Percentiles rank a stretch among this genome's conserved stretches.
Evolutionary conservation across 1,140 invertebrate genomes (phyloP).

Genomic region (Telenomus remus): DNA sequence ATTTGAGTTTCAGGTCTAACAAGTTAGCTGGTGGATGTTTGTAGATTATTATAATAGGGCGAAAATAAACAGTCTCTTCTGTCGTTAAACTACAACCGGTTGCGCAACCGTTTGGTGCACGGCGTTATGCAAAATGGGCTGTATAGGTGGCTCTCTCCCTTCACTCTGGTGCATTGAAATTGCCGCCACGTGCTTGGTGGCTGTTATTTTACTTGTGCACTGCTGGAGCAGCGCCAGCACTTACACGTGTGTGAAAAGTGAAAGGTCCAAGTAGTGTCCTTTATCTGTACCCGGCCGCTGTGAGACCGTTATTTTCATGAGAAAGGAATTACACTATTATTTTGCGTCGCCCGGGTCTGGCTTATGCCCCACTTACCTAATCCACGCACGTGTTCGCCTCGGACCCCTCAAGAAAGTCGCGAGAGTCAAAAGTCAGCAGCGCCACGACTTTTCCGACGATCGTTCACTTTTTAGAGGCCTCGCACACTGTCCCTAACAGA

Average conservation of each 20-base stretch:
- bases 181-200: constrained; percentile 50
- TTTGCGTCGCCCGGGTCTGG: constrained; percentile 49
- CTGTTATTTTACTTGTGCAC: constrained; percentile 40
- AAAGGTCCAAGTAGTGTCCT: constrained; percentile 61
- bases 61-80: constrained; percentile 25
- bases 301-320: constrained; percentile 55
- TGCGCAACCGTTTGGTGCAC: constrained; percentile 40
- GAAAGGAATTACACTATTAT: constrained; percentile 58
- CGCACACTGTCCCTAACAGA: not conserved
- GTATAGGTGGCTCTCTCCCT: constrained; percentile 40
- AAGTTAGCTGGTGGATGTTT: too few relatives aligned
- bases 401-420: constrained; percentile 26
- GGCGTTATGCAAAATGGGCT: constrained; percentile 40
- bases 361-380: constrained; percentile 52
- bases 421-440: constrained; percentile 24
- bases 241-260: constrained; percentile 64
- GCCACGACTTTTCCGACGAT: constrained; percentile 27
- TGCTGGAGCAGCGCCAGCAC: constrained; percentile 31
- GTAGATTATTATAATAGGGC: too few relatives aligned
- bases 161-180: constrained; percentile 53
- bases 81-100: constrained; percentile 35
- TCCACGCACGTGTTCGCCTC: constrained; percentile 37
- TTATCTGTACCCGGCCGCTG: constrained; percentile 26
- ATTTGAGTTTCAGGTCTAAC: too few relatives aligned
- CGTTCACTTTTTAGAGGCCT: not conserved